Conservation (phyloP, 2,888 invertebrate species). For the Ganaspis brasiliensis region DNA sequence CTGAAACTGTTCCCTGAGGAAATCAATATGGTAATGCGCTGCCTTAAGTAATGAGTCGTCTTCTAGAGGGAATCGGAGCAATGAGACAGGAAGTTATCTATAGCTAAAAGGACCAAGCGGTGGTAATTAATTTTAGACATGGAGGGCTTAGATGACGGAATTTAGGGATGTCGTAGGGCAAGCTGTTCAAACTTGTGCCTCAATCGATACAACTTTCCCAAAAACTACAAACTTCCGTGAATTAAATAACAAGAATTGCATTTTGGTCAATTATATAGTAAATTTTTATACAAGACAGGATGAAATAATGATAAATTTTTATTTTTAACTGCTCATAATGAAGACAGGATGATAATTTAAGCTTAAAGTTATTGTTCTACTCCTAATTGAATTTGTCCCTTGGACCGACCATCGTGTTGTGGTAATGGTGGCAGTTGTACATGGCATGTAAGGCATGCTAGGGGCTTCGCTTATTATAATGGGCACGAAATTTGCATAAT, state of each 20-base stretch:
- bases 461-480: conserved; percentile 80
- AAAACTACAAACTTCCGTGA: not conserved
- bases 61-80: conserved; percentile 56
- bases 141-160: conserved; percentile 64
- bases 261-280: too few relatives aligned
- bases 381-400: conserved; percentile 78
- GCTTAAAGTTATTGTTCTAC: conserved; percentile 72
- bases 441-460: conserved; percentile 73
- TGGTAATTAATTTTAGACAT: conserved; percentile 70
- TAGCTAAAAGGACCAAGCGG: conserved; percentile 46
- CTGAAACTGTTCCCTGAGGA: conserved; percentile 70
- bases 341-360: conserved; percentile 48
- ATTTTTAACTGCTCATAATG: conserved; percentile 39
- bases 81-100: conserved; percentile 41
- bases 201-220: not conserved
- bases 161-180: conserved; percentile 52
- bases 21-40: conserved; percentile 76
- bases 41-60: conserved; percentile 73
- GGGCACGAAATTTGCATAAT: conserved; percentile 79
- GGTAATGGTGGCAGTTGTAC: conserved; percentile 77
- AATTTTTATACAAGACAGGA: too few relatives aligned
- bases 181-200: conserved; percentile 50
- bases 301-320: too few relatives aligned
- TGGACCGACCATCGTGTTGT: conserved; percentile 72
- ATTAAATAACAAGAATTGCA: too few relatives aligned